Percentiles rank a stretch among this genome's conserved stretches.
Conservation (phyloP, 2,113 vertebrate species). For the Myrmecobius fasciatus region DNA sequence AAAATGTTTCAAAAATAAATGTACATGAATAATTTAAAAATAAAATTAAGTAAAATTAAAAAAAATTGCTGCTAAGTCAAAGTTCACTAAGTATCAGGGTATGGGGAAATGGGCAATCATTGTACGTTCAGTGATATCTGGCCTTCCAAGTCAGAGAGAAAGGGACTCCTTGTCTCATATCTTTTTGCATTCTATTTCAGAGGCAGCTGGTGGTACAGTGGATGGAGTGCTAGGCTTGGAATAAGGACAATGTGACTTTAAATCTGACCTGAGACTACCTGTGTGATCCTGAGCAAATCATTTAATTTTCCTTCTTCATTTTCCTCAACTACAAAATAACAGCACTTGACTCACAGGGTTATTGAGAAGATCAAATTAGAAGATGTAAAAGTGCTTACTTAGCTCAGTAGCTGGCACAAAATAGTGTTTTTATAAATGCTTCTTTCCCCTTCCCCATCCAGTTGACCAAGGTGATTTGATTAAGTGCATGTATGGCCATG, state of each 20-base stretch:
- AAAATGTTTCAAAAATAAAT: too few relatives aligned
- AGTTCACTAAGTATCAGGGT: not conserved
- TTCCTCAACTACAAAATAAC: not conserved
- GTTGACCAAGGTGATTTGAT: not conserved
- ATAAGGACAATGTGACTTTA: too few relatives aligned
- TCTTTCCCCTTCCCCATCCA: not conserved
- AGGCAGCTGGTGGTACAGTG: not conserved
- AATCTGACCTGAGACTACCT: too few relatives aligned
- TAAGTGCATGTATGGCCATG: not conserved
- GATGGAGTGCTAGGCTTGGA: not conserved
- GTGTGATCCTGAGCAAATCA: too few relatives aligned
- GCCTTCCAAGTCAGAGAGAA: not conserved
- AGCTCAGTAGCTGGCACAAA: not conserved
- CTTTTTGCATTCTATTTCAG: not conserved
- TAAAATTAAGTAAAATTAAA: too few relatives aligned
- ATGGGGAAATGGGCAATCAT: not conserved
- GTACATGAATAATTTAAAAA: too few relatives aligned
- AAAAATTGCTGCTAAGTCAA: not conserved
- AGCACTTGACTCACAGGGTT: not conserved
- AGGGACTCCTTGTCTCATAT: not conserved
- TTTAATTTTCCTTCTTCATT: not conserved
- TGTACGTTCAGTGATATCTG: not conserved
- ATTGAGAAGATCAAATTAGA: not conserved
- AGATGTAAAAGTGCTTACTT: not conserved
- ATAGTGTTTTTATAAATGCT: not conserved